A percentile compares a stretch with the other conserved stretches of the same genome.
These are phyloP conservation scores for Lithophane ornitopus DNA, from an alignment of 2,888 invertebrate genomes.

Conservation along the genomic window DNA sequence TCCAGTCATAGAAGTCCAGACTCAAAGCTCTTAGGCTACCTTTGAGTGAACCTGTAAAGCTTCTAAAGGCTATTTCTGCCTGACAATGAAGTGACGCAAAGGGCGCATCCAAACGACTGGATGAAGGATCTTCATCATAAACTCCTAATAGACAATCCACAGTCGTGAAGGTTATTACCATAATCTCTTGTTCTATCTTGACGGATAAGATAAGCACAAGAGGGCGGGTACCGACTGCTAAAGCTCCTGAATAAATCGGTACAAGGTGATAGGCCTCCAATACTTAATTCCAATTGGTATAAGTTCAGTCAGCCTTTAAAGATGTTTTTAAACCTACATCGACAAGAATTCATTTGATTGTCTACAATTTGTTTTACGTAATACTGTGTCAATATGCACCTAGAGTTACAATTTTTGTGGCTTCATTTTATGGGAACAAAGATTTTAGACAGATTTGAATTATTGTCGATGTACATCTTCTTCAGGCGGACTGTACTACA, in stretches of 20 bases:
- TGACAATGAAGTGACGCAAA: background rate
- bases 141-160: constrained; percentile 44
- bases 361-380: background rate
- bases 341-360: background rate
- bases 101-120: background rate
- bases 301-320: background rate
- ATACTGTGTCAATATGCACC: background rate
- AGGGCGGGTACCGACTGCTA: constrained; percentile 20
- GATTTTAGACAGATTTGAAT: background rate
- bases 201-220: constrained; percentile 23
- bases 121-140: constrained; percentile 40
- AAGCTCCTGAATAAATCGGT: constrained; percentile 39
- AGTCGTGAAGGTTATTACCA: constrained; percentile 35
- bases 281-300: constrained; percentile 44
- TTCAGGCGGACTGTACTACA: background rate
- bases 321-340: background rate
- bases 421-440: background rate
- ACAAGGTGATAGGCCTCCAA: constrained; percentile 18
- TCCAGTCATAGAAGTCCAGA: background rate
- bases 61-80: background rate
- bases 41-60: constrained; percentile 16
- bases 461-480: background rate
- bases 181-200: constrained; percentile 43
- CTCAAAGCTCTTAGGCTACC: constrained; percentile 12
- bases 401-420: background rate